Conservation (phyloP, 1,140 invertebrate genomes). For the Cherax quadricarinatus region DNA sequence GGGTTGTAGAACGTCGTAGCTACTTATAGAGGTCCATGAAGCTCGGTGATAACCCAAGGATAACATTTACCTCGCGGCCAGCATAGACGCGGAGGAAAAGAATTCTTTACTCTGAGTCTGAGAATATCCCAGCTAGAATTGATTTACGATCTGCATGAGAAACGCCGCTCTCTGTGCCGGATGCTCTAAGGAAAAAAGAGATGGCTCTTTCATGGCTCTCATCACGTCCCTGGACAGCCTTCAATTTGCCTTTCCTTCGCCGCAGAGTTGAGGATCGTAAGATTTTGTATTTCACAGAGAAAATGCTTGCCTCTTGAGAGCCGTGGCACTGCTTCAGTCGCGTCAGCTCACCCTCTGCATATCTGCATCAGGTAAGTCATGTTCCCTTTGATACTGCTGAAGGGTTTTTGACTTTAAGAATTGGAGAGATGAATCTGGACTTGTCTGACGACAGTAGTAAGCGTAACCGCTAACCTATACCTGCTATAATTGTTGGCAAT, state of each 20-base stretch:
- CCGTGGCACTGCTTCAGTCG: no score
- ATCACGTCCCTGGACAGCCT: neutral
- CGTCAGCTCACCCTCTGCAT: no score
- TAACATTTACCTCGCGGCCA: neutral
- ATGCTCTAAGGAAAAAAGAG: neutral
- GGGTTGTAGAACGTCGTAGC: no score
- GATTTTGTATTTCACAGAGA: neutral
- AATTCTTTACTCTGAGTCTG: conserved; percentile 2
- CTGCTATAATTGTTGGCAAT: no score
- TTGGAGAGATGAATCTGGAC: no score
- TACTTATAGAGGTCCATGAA: no score
- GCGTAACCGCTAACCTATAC: no score
- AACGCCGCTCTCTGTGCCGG: neutral
- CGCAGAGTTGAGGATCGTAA: neutral
- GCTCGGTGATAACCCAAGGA: no score
- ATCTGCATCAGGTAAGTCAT: no score
- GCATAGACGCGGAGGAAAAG: neutral
- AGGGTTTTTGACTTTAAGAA: no score
- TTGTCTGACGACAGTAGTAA: no score
- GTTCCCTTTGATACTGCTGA: no score
- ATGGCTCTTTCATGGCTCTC: neutral
- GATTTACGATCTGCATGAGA: neutral
- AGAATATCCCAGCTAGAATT: neutral
- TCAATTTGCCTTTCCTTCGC: neutral
- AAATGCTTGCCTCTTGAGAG: neutral